These are phyloP conservation scores for Gymnothorax reevesii DNA, from an alignment of 2,797 vertebrate species.

Conservation along the genomic window DNA sequence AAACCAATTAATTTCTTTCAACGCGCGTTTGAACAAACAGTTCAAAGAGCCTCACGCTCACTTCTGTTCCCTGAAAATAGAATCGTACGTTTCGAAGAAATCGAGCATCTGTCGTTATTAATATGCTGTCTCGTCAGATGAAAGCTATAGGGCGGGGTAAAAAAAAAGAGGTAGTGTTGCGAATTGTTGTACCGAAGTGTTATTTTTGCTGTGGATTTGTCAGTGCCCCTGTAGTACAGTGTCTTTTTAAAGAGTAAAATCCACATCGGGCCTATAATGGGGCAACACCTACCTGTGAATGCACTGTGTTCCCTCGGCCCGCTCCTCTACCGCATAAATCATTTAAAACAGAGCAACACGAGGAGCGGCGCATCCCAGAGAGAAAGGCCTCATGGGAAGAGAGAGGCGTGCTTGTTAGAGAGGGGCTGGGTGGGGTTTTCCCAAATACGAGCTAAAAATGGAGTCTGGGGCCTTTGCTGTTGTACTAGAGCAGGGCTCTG, in stretches of 20 bases:
- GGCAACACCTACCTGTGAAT: not conserved
- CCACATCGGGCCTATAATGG: not conserved
- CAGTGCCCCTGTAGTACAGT: not conserved
- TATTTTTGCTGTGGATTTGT: not conserved
- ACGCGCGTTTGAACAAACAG: slow-evolving; percentile 41
- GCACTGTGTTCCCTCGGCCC: not conserved
- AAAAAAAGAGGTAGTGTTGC: not conserved
- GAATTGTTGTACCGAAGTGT: not conserved
- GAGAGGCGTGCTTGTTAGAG: not conserved
- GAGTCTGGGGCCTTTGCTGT: not conserved
- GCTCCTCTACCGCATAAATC: not conserved
- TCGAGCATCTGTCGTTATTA: slow-evolving; percentile 8
- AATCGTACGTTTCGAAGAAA: not conserved
- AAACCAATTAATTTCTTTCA: slow-evolving; percentile 36
- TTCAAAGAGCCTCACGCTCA: not conserved
- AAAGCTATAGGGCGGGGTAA: not conserved
- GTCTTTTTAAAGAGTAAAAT: not conserved
- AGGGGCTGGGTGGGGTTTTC: not conserved
- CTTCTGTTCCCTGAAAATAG: not conserved
- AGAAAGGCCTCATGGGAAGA: not conserved
- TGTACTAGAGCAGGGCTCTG: not conserved
- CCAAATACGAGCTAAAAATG: not conserved
- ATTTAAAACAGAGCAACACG: not conserved
- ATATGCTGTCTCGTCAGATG: not conserved
- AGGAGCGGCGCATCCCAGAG: not conserved